Percentiles rank a stretch among this genome's conserved stretches.
phyloP scores from a whole-genome alignment of 2,113 vertebrate species.

The Polyodon spathula region DNA sequence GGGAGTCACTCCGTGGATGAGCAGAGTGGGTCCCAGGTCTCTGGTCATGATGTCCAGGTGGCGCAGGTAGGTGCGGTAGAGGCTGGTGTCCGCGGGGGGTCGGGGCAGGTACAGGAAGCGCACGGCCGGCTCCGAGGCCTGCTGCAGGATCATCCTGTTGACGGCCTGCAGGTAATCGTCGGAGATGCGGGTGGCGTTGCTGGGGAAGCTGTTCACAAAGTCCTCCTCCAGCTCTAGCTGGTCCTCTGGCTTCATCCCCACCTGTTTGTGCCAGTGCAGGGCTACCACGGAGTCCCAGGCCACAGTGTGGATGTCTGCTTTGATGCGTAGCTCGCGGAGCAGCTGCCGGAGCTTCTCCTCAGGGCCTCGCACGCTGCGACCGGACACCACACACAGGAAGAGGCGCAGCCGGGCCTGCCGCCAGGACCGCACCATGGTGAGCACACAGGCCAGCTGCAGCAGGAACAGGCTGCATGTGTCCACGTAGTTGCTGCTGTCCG shows the following conservation, averaged over 20 bases:
- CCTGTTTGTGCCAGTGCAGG: constrained; percentile 74
- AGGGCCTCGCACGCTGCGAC: constrained; percentile 56
- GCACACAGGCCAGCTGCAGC: constrained; percentile 80
- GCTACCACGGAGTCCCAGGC: constrained; percentile 73
- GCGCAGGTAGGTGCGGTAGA: constrained; percentile 64
- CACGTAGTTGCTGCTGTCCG: constrained; percentile 73
- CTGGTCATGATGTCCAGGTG: constrained; percentile 76
- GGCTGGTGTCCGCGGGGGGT: too few relatives aligned
- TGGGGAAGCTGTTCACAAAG: constrained; percentile 62
- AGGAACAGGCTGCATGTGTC: constrained; percentile 84
- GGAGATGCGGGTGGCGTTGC: constrained; percentile 62
- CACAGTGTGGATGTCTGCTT: constrained; percentile 66
- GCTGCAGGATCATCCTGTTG: constrained; percentile 67
- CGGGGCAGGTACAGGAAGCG: constrained; percentile 80
- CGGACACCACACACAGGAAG: constrained; percentile 78
- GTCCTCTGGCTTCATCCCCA: constrained; percentile 1
- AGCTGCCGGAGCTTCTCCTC: constrained; percentile 75
- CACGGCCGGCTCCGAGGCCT: constrained; percentile 52
- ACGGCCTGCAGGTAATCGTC: constrained; percentile 71
- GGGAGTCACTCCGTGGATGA: constrained; percentile 78
- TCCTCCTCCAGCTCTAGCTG: constrained; percentile 20
- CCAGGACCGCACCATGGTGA: constrained; percentile 79
- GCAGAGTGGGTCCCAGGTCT: constrained; percentile 74
- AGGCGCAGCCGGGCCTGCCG: constrained; percentile 66
- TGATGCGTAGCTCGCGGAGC: constrained; percentile 73